phyloP scores from a whole-genome alignment of 2,797 vertebrate genomes.

The Acridotheres tristis region DNA sequence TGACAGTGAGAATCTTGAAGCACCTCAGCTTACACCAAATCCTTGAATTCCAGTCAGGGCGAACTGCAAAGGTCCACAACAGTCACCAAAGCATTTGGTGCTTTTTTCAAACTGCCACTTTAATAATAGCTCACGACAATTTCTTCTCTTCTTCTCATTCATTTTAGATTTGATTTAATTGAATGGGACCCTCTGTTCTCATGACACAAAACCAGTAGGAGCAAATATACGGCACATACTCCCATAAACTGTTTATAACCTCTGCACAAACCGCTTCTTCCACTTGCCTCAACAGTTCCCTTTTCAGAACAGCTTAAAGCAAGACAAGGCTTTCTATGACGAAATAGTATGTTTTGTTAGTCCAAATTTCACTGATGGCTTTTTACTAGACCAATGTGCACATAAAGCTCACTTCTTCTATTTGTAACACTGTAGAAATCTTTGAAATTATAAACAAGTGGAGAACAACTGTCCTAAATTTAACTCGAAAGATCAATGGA shows the following conservation, averaged over 20 bases:
- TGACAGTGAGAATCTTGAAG: background rate
- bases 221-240: fast-evolving
- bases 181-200: background rate
- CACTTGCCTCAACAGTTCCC: background rate
- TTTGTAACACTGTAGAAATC: background rate
- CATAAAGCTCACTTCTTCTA: background rate
- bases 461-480: background rate
- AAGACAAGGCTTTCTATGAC: background rate
- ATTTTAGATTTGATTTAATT: background rate
- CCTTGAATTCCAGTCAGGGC: background rate
- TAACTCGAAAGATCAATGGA: background rate
- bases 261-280: background rate
- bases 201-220: background rate
- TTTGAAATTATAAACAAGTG: background rate
- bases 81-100: background rate
- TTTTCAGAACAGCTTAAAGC: background rate
- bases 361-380: background rate
- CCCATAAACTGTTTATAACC: background rate
- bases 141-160: background rate
- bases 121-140: background rate
- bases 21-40: background rate
- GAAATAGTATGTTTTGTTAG: background rate
- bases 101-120: background rate
- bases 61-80: background rate
- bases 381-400: background rate